Conservation (phyloP, 1,140 invertebrate species). For the Cheumatopsyche charites region DNA sequence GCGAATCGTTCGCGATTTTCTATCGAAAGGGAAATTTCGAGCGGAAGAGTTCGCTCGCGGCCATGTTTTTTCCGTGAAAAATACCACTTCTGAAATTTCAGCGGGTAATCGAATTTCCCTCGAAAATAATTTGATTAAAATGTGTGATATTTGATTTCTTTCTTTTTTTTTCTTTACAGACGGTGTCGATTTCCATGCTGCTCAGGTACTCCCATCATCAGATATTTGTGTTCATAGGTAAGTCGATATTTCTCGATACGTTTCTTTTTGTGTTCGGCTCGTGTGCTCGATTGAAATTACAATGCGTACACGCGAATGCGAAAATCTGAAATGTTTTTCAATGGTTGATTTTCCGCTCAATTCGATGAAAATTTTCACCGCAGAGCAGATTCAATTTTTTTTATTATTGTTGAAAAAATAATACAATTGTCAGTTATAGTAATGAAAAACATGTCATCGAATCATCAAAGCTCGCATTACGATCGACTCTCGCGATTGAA, state of each 20-base stretch:
- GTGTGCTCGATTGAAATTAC: neutral
- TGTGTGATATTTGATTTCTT: conserved; percentile 40
- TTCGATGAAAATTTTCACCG: too few relatives aligned
- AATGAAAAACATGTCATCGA: too few relatives aligned
- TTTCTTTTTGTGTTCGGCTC: neutral
- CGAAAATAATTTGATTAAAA: conserved; percentile 29
- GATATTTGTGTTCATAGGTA: conserved; percentile 97
- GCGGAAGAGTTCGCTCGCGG: too few relatives aligned
- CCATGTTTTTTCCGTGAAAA: neutral
- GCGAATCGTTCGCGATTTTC: neutral
- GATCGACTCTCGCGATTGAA: too few relatives aligned
- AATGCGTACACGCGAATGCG: neutral
- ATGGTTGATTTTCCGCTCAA: too few relatives aligned
- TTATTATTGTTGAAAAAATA: too few relatives aligned
- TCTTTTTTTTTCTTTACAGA: conserved; percentile 74
- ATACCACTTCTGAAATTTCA: conserved; percentile 12
- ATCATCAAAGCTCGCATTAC: too few relatives aligned
- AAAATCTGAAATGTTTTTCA: too few relatives aligned
- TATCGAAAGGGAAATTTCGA: too few relatives aligned
- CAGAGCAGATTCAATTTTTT: too few relatives aligned
- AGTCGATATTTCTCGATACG: conserved; percentile 57
- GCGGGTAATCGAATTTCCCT: conserved; percentile 27
- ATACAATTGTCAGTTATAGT: too few relatives aligned
- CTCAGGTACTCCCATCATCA: conserved; percentile 98
- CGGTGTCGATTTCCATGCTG: conserved; percentile 96